Evolutionary conservation across 1,140 invertebrate species (phyloP).

Genomic region (Diplogasteroides magnus): DNA sequence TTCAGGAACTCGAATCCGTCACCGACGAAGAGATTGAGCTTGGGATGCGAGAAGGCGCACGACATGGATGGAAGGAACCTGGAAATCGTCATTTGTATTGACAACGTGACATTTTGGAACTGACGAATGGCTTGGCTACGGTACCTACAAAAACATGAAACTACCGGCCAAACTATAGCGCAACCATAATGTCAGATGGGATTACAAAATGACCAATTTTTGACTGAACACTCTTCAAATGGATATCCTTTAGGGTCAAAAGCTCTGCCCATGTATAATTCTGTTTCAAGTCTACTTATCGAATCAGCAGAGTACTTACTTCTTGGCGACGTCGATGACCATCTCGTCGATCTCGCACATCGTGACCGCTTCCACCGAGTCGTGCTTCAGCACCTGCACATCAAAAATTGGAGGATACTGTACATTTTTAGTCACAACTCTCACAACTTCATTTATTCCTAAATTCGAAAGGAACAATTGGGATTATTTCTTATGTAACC

Average conservation of each 20-base stretch:
- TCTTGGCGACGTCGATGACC: conserved; percentile 84
- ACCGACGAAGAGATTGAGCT: conserved; percentile 76
- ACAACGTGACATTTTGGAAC: too few species aligned
- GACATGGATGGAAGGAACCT: conserved; percentile 78
- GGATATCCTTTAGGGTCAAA: neutral
- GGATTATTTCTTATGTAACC: too few species aligned
- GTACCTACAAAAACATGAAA: too few species aligned
- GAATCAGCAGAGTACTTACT: conserved; percentile 62
- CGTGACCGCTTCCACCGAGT: conserved; percentile 74
- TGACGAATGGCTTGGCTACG: too few species aligned
- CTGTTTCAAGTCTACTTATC: too few species aligned
- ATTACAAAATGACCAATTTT: neutral
- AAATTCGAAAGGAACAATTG: too few species aligned
- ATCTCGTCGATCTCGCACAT: conserved; percentile 88
- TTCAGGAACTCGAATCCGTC: conserved; percentile 94
- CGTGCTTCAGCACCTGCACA: conserved; percentile 75
- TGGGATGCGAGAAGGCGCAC: conserved; percentile 73
- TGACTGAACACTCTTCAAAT: neutral
- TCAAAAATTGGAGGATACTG: too few species aligned
- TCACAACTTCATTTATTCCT: too few species aligned
- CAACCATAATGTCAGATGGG: neutral
- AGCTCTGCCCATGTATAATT: too few species aligned
- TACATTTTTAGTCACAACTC: neutral
- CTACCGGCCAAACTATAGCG: too few species aligned
- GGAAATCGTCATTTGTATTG: too few species aligned